Conservation (phyloP, 2,113 vertebrate species). For the Guaruba guarouba region DNA sequence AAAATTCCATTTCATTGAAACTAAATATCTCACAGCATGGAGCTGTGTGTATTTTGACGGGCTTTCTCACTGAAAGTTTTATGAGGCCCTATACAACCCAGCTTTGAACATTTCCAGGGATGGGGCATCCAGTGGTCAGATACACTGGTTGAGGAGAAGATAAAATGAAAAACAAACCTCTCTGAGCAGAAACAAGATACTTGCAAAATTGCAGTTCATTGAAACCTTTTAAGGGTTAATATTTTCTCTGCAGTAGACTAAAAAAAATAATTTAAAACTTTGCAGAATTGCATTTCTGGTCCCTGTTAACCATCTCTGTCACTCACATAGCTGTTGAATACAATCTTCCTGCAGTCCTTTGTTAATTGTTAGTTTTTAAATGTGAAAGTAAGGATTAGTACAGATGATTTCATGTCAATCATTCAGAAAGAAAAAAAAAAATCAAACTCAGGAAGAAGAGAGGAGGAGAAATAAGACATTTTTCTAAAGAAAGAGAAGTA, state of each 20-base stretch:
- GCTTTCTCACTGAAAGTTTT: not conserved
- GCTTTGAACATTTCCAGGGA: not conserved
- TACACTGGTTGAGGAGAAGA: not conserved
- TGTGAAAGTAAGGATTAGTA: not conserved
- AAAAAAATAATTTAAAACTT: not conserved
- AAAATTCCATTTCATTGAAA: slow-evolving; percentile 2
- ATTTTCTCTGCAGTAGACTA: not conserved
- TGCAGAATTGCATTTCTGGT: not conserved
- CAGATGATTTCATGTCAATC: not conserved
- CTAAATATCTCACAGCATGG: not conserved
- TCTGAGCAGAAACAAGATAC: not conserved
- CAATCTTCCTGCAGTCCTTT: not conserved
- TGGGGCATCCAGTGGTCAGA: not conserved
- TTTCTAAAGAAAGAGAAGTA: not conserved
- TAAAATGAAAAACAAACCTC: not conserved
- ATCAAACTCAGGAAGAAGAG: not conserved
- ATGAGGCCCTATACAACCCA: not conserved
- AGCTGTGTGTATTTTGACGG: not conserved
- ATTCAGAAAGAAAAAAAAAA: not conserved
- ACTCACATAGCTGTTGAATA: not conserved
- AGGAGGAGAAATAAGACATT: not conserved
- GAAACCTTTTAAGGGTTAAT: not conserved
- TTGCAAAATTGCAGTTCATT: not conserved
- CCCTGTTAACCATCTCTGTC: not conserved
- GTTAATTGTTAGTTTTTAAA: not conserved